Evolutionary conservation across 2,797 vertebrate species (phyloP).

Genomic region (Sebastes iracundus): DNA sequence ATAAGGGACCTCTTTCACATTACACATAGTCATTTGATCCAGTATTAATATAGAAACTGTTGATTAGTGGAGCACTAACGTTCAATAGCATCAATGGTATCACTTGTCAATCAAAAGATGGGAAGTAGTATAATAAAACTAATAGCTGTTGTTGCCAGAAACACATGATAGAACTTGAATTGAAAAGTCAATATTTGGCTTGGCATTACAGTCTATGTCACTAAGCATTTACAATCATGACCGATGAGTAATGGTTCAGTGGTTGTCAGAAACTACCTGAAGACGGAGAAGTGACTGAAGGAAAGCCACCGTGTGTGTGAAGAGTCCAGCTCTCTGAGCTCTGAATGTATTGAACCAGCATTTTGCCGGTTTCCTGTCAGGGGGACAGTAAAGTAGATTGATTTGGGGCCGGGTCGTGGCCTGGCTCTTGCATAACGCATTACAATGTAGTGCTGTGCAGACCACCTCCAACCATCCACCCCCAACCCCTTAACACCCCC

Average conservation of each 20-base stretch:
- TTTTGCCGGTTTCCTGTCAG: not conserved
- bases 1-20: not conserved
- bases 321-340: not conserved
- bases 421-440: not conserved
- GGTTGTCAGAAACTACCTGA: not conserved
- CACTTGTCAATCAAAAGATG: not conserved
- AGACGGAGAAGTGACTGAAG: not conserved
- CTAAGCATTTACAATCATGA: not conserved
- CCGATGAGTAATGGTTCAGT: not conserved
- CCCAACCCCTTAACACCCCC: not conserved
- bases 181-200: not conserved
- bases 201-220: not conserved
- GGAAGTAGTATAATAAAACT: not conserved
- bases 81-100: not conserved
- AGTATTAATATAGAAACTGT: not conserved
- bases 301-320: not conserved
- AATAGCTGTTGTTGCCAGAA: not conserved
- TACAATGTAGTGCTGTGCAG: not conserved
- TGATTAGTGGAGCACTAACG: not conserved
- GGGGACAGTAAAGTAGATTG: conserved; percentile 22
- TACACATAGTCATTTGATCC: not conserved
- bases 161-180: not conserved
- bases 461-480: not conserved
- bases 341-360: not conserved
- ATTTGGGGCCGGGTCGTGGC: not conserved